Conservation (phyloP, 2,113 vertebrate species). For the Bubo blakistoni region DNA sequence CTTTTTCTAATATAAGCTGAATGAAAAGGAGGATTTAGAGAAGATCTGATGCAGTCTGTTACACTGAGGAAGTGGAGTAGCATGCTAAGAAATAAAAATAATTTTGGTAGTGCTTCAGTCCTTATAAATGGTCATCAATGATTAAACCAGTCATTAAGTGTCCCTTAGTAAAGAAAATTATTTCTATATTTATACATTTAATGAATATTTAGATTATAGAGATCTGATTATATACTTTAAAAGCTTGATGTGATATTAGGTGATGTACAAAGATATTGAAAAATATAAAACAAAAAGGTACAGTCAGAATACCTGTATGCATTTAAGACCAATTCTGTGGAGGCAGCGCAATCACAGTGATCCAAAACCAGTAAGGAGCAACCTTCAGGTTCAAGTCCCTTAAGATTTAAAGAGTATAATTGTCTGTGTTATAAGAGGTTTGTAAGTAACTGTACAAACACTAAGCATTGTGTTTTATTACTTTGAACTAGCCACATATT, state of each 20-base stretch:
- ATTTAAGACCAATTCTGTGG: neutral
- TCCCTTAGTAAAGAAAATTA: neutral
- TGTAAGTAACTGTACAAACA: neutral
- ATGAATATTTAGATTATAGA: neutral
- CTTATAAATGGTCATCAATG: neutral
- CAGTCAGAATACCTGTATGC: neutral
- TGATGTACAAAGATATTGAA: neutral
- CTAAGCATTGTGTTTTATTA: neutral
- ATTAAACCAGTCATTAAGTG: neutral
- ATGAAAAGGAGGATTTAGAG: neutral
- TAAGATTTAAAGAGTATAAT: neutral
- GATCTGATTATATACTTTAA: neutral
- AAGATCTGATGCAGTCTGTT: neutral
- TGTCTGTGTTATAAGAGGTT: neutral
- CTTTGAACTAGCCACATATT: neutral
- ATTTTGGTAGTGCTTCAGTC: neutral
- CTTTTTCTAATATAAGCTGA: neutral
- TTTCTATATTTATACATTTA: neutral
- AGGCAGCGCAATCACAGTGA: neutral
- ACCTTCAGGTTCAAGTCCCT: neutral
- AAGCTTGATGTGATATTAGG: neutral
- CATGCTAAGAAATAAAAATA: neutral
- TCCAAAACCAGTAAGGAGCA: neutral
- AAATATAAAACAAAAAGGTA: neutral
- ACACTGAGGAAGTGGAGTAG: neutral